Conservation (phyloP, 2,888 invertebrate genomes). For the Malacosoma neustria region DNA sequence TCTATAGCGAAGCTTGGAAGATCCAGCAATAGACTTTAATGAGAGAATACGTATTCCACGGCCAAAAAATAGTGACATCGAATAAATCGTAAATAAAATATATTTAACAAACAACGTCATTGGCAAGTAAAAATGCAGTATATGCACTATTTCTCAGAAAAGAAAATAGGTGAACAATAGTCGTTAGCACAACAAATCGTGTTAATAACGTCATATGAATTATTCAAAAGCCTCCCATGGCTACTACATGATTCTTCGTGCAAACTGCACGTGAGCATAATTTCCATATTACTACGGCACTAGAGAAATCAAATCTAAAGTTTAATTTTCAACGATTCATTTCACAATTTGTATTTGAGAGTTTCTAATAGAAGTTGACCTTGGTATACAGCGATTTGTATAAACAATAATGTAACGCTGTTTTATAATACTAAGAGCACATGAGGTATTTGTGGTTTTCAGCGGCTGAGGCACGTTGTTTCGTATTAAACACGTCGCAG, state of each 20-base stretch:
- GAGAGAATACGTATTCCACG: no score
- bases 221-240: constrained; percentile 36
- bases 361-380: no score
- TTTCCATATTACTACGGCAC: constrained; percentile 33
- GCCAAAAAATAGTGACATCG: not conserved
- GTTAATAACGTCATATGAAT: constrained; percentile 47
- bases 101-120: constrained; percentile 5
- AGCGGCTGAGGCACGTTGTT: constrained; percentile 1
- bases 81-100: not conserved
- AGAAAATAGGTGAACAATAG: constrained; percentile 45
- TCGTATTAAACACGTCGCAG: no score
- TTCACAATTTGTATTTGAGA: no score
- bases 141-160: constrained; percentile 32
- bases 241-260: constrained; percentile 35
- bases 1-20: no score
- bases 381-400: no score
- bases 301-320: constrained; percentile 6
- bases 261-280: constrained; percentile 25
- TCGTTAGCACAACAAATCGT: constrained; percentile 25
- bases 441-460: not conserved
- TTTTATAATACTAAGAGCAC: no score
- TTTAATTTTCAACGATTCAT: constrained; percentile 4
- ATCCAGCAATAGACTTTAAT: no score
- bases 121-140: constrained; percentile 16
- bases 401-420: constrained; percentile 1